phyloP scores from a whole-genome alignment of 1,140 invertebrate species.

The Chrysomallon squamiferum region DNA sequence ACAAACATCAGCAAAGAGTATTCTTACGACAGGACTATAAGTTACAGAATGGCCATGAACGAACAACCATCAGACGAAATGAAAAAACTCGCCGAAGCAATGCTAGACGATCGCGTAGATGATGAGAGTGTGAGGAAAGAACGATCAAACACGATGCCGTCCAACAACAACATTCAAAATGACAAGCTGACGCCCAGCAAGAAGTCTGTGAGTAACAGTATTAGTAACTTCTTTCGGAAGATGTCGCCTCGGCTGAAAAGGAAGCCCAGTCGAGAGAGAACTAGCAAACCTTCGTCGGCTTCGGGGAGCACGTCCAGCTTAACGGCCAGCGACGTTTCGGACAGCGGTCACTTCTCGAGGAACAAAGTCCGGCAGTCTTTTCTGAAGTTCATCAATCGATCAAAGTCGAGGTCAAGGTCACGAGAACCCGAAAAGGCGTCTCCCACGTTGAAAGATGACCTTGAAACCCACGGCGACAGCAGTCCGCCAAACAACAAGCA shows the following conservation, averaged over 20 bases:
- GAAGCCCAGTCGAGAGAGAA: conserved; percentile 25
- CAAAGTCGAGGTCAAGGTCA: conserved; percentile 22
- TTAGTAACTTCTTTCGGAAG: conserved; percentile 46
- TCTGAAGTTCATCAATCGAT: conserved; percentile 37
- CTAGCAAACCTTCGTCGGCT: conserved; percentile 17
- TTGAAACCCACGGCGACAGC: conserved; percentile 6
- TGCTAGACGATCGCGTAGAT: conserved; percentile 20
- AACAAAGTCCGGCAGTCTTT: conserved; percentile 45
- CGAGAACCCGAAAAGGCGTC: conserved; percentile 9
- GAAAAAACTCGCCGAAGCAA: conserved; percentile 20
- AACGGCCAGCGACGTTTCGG: not conserved
- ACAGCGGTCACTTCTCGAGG: conserved; percentile 22
- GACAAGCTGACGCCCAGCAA: conserved; percentile 34
- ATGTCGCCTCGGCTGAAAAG: conserved; percentile 39
- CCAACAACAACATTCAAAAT: conserved; percentile 10
- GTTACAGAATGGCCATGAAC: conserved; percentile 33
- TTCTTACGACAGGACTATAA: conserved; percentile 34
- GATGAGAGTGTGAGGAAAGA: conserved; percentile 17
- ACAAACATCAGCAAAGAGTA: conserved; percentile 26
- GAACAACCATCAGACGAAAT: conserved; percentile 33
- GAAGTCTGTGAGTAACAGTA: conserved; percentile 40
- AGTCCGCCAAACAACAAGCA: not conserved
- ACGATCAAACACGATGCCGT: conserved; percentile 27
- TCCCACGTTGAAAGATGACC: conserved; percentile 7
- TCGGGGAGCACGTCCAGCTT: conserved; percentile 34